Conservation (phyloP, 2,797 vertebrate genomes). For the Lagocephalus sceleratus region DNA sequence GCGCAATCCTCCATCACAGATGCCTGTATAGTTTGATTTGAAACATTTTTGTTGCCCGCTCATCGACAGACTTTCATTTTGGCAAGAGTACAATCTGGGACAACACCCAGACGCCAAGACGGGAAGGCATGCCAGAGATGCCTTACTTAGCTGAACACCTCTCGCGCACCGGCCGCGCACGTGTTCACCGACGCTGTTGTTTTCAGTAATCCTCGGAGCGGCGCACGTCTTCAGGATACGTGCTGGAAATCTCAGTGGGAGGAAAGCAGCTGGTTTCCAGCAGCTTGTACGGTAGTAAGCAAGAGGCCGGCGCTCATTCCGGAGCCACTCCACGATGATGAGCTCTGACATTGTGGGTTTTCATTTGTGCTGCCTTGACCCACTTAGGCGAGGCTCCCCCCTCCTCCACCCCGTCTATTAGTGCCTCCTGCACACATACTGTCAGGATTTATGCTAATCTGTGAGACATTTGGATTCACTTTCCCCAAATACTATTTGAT, state of each 20-base stretch:
- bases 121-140: conserved; percentile 6
- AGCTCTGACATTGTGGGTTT: conserved; percentile 50
- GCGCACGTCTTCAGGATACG: background rate
- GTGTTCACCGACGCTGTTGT: background rate
- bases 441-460: no score
- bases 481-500: no score
- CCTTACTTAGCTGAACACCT: background rate
- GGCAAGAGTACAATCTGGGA: conserved; percentile 12
- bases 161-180: background rate
- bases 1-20: background rate
- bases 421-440: no score
- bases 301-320: conserved; percentile 50
- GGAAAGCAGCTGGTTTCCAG: conserved; percentile 12
- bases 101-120: conserved; percentile 12
- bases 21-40: no score
- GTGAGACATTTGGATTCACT: no score
- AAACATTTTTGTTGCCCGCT: no score
- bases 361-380: conserved; percentile 52
- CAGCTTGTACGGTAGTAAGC: conserved; percentile 7
- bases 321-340: conserved; percentile 24
- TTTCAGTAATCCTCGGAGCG: no score
- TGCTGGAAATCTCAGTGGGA: conserved; percentile 15
- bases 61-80: background rate
- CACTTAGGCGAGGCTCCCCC: conserved; percentile 11
- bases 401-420: no score